These are phyloP conservation scores for Julus scandinavius DNA, from an alignment of 2,888 invertebrate genomes.

Conservation along the genomic window DNA sequence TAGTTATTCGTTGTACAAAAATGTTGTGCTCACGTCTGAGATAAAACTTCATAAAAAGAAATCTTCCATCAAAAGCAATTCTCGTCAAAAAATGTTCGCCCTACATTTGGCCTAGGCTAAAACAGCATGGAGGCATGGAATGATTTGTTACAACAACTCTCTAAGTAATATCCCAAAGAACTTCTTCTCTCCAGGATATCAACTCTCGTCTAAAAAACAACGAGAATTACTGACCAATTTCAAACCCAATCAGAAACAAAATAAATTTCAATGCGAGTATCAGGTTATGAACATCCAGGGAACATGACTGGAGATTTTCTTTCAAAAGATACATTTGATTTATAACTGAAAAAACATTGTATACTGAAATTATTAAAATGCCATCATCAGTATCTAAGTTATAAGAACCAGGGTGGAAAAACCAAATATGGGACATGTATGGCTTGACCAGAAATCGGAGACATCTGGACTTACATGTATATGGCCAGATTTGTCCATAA, in stretches of 20 bases:
- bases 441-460: no score
- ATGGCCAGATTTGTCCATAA: no score
- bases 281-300: no score
- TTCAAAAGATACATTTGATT: no score
- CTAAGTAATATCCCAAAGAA: neutral
- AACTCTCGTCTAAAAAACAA: neutral
- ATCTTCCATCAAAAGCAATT: neutral
- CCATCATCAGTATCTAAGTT: no score
- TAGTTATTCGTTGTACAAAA: no score
- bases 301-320: no score
- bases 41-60: neutral
- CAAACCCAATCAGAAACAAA: neutral
- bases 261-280: neutral
- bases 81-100: neutral
- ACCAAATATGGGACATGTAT: no score
- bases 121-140: neutral
- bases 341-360: no score
- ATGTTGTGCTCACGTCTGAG: neutral
- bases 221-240: neutral
- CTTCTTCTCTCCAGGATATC: neutral
- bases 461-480: no score
- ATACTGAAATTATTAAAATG: no score
- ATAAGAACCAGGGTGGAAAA: no score
- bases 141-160: neutral
- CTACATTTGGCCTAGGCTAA: neutral